Evolutionary conservation across 2,888 invertebrate genomes (phyloP).

Genomic region (Zygothrica quintamaculata): DNA sequence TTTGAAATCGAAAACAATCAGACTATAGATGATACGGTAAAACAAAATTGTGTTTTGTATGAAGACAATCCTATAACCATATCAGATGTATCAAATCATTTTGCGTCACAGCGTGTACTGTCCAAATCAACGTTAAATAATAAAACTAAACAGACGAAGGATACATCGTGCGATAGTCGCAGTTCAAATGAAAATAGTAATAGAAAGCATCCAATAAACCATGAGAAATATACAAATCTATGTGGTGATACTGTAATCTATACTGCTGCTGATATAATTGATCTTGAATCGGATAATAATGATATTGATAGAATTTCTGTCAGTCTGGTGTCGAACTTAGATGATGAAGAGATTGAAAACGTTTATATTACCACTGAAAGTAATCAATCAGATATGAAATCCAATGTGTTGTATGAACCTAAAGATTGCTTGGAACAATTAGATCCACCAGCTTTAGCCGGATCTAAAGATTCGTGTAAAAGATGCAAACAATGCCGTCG

Average conservation of each 20-base stretch:
- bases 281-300: slow-evolving; percentile 12
- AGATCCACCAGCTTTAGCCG: slow-evolving; percentile 21
- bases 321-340: slow-evolving; percentile 67
- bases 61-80: slow-evolving; percentile 73
- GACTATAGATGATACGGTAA: slow-evolving; percentile 4
- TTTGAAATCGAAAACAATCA: slow-evolving; percentile 2
- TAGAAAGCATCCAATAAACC: slow-evolving; percentile 29
- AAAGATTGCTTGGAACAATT: slow-evolving; percentile 41
- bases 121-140: not conserved
- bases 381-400: slow-evolving; percentile 1
- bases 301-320: slow-evolving; percentile 61
- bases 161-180: slow-evolving; percentile 27
- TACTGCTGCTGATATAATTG: slow-evolving; percentile 17
- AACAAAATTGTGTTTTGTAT: slow-evolving; percentile 7
- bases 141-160: slow-evolving; percentile 4
- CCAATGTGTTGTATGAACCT: slow-evolving; percentile 2
- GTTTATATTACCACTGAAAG: not conserved
- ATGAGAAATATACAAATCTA: slow-evolving; percentile 48
- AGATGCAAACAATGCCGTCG: slow-evolving; percentile 65
- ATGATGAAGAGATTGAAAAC: slow-evolving; percentile 47
- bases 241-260: slow-evolving; percentile 57
- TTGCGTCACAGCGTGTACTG: slow-evolving; percentile 38
- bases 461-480: slow-evolving; percentile 50
- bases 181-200: slow-evolving; percentile 45
- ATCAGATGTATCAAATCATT: slow-evolving; percentile 70